A percentile compares a stretch with the other conserved stretches of the same genome.
Evolutionary conservation across 2,888 invertebrate genomes (phyloP).

Genomic region (Caenorhabditis angaria): DNA sequence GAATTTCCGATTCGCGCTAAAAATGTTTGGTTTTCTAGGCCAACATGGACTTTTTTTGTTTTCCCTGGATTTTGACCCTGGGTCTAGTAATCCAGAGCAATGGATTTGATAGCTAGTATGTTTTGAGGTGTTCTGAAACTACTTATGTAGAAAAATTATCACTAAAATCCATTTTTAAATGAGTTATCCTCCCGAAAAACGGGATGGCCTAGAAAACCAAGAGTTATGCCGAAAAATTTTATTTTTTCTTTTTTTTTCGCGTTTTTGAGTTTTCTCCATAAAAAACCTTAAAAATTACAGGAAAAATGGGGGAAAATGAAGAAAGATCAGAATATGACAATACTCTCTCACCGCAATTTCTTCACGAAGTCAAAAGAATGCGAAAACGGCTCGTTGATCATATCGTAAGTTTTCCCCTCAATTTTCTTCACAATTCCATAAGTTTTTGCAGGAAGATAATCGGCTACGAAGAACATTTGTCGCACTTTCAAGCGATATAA

Average conservation of each 20-base stretch:
- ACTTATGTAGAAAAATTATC: no score
- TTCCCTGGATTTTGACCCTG: neutral
- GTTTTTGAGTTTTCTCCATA: neutral
- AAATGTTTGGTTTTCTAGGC: constrained; percentile 23
- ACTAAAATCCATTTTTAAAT: neutral
- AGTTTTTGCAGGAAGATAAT: constrained; percentile 8
- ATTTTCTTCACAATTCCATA: neutral
- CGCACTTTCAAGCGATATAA: neutral
- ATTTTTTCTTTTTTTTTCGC: constrained; percentile 8
- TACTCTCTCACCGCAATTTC: constrained; percentile 26
- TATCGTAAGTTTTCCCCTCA: constrained; percentile 22
- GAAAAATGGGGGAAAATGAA: constrained; percentile 7
- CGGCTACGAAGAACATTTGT: neutral
- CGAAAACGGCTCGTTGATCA: constrained; percentile 13
- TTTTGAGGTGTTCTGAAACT: no score
- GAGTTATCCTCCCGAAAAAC: neutral
- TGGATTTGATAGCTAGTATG: no score
- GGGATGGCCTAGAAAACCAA: constrained; percentile 6
- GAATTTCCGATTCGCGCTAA: constrained; percentile 5
- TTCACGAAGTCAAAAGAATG: constrained; percentile 16
- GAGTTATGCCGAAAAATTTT: neutral
- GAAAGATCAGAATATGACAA: constrained; percentile 21
- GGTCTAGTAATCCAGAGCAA: no score
- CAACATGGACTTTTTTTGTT: neutral
- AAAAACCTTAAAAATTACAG: constrained; percentile 18